These are phyloP conservation scores for Cephalopholis sonnerati DNA, from an alignment of 2,113 vertebrate species.

Conservation along the genomic window DNA sequence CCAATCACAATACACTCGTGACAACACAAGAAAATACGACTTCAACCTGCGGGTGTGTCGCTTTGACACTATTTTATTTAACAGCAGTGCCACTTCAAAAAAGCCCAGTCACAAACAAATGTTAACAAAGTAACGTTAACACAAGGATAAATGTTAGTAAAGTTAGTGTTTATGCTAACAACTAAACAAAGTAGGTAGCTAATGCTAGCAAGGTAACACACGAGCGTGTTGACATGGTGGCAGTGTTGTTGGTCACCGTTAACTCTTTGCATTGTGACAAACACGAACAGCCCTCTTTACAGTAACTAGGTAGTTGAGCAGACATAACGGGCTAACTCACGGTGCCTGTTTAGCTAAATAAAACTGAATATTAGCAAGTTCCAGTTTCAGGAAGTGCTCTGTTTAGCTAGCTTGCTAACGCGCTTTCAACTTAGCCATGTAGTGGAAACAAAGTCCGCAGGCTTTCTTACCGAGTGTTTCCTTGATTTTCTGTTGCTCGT, in stretches of 20 bases:
- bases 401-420: constrained; percentile 43
- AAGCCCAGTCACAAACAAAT: not conserved
- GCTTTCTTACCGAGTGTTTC: constrained; percentile 51
- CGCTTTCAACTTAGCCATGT: not conserved
- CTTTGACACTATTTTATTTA: not conserved
- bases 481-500: constrained; percentile 50
- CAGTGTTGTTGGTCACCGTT: not conserved
- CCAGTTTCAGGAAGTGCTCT: constrained; percentile 58
- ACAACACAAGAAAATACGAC: not conserved
- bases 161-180: not conserved
- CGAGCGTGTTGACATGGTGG: not conserved
- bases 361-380: not conserved
- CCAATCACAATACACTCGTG: constrained; percentile 15
- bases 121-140: not conserved
- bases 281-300: accelerated
- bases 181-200: not conserved
- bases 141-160: not conserved
- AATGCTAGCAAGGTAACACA: constrained; percentile 3
- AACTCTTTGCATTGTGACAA: not conserved
- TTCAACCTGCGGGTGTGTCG: too few species aligned
- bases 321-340: not conserved
- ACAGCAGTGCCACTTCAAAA: not conserved
- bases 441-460: not conserved
- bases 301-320: not conserved
- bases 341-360: not conserved